A percentile compares a stretch with the other conserved stretches of the same genome.
phyloP scores from a whole-genome alignment of 2,797 vertebrate genomes.

The Lepilemur ruficaudatus region DNA sequence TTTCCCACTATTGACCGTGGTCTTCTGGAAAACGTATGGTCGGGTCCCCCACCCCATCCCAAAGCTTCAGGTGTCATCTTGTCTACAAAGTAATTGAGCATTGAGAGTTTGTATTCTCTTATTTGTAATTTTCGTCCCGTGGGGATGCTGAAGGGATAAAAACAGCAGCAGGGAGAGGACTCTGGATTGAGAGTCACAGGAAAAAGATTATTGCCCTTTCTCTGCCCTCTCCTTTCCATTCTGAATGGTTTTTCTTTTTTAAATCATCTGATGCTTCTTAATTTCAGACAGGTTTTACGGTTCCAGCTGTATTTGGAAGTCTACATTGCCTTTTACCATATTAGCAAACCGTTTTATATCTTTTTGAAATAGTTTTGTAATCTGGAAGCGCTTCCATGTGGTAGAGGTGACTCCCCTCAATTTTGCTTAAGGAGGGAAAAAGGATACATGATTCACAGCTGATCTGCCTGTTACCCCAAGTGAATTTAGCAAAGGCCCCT shows the following conservation, averaged over 20 bases:
- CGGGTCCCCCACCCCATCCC: not conserved
- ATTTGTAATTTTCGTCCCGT: not conserved
- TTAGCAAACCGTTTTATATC: not conserved
- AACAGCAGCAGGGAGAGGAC: too few relatives aligned
- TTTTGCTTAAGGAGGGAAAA: not conserved
- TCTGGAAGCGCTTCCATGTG: not conserved
- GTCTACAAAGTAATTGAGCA: not conserved
- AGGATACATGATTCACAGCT: too few relatives aligned
- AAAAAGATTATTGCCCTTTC: not conserved
- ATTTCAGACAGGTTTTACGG: not conserved
- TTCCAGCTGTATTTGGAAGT: not conserved
- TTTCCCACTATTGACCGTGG: constrained; percentile 59
- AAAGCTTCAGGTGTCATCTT: not conserved
- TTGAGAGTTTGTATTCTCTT: not conserved
- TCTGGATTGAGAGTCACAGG: too few relatives aligned
- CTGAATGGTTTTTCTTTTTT: not conserved
- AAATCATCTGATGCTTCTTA: not conserved
- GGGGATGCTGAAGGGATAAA: not conserved
- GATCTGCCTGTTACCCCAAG: not conserved
- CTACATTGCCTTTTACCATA: not conserved
- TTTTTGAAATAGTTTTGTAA: not conserved
- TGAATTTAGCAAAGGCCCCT: not conserved
- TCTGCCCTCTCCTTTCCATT: not conserved
- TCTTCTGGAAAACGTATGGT: constrained; percentile 31
- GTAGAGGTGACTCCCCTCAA: not conserved